Evolutionary conservation across 1,140 invertebrate species (phyloP).

Genomic region (Euwallacea similis): DNA sequence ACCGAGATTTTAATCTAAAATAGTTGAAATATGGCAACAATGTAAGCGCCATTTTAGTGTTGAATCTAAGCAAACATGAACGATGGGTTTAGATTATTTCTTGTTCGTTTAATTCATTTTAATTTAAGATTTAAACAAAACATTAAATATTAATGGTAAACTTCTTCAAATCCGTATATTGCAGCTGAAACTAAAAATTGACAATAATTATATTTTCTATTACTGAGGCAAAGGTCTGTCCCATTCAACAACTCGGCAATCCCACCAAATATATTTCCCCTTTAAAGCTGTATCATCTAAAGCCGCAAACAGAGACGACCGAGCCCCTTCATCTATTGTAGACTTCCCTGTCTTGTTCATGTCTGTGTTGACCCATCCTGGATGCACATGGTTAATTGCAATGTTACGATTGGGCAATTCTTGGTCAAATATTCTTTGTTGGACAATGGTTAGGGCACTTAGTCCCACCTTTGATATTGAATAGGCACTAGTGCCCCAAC

Average conservation of each 20-base stretch:
- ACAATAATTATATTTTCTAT: not conserved
- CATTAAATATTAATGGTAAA: not conserved
- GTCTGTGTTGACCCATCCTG: constrained; percentile 70
- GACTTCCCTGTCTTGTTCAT: constrained; percentile 64
- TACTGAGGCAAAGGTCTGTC: constrained; percentile 16
- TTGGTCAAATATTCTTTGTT: constrained; percentile 60
- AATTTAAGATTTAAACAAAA: too few species aligned
- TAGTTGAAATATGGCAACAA: too few species aligned
- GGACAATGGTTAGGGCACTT: constrained; percentile 62
- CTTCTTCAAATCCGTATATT: not conserved
- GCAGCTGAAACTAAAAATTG: not conserved
- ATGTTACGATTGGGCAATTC: constrained; percentile 59
- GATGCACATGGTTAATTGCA: constrained; percentile 65
- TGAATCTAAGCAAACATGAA: too few species aligned
- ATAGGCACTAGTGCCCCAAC: constrained; percentile 66
- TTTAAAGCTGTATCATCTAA: constrained; percentile 51
- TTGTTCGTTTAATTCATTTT: too few species aligned
- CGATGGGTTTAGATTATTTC: too few species aligned
- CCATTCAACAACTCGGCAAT: constrained; percentile 53
- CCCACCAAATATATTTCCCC: constrained; percentile 54
- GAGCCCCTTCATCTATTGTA: constrained; percentile 64
- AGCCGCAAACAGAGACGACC: constrained; percentile 53
- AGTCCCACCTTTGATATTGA: constrained; percentile 68
- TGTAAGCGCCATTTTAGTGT: too few species aligned
- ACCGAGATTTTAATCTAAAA: too few species aligned